phyloP scores from a whole-genome alignment of 2,797 vertebrate genomes.

The Myoxocephalus aenaeus region DNA sequence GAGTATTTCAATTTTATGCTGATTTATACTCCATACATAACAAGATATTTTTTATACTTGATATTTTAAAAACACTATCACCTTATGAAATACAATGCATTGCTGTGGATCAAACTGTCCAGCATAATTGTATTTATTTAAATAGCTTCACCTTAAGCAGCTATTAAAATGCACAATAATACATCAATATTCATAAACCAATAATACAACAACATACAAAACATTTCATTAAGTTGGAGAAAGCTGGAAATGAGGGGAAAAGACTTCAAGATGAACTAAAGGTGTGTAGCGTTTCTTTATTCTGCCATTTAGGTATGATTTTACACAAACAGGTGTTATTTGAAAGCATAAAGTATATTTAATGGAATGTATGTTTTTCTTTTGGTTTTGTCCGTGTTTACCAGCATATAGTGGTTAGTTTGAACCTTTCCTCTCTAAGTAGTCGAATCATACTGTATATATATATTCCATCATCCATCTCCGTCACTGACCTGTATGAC shows the following conservation, averaged over 20 bases:
- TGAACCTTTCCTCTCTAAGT: background rate
- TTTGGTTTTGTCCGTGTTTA: background rate
- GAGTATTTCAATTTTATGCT: background rate
- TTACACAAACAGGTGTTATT: background rate
- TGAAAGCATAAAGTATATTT: background rate
- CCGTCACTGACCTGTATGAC: constrained; percentile 93
- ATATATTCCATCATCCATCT: background rate
- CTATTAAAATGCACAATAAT: background rate
- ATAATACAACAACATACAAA: background rate
- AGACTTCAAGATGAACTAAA: background rate
- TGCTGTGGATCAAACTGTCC: background rate
- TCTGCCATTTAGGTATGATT: background rate
- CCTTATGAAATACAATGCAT: background rate
- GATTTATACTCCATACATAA: background rate
- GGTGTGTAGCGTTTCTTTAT: background rate
- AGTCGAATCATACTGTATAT: background rate
- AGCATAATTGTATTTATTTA: background rate
- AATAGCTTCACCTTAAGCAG: background rate
- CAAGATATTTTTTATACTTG: background rate
- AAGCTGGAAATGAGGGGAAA: background rate
- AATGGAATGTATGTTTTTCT: background rate
- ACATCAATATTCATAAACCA: background rate
- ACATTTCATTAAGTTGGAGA: background rate
- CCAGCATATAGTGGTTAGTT: background rate
- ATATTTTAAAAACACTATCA: background rate